A percentile compares a stretch with the other conserved stretches of the same genome.
Conservation (phyloP, 2,113 vertebrate genomes). For the Isurus oxyrinchus region DNA sequence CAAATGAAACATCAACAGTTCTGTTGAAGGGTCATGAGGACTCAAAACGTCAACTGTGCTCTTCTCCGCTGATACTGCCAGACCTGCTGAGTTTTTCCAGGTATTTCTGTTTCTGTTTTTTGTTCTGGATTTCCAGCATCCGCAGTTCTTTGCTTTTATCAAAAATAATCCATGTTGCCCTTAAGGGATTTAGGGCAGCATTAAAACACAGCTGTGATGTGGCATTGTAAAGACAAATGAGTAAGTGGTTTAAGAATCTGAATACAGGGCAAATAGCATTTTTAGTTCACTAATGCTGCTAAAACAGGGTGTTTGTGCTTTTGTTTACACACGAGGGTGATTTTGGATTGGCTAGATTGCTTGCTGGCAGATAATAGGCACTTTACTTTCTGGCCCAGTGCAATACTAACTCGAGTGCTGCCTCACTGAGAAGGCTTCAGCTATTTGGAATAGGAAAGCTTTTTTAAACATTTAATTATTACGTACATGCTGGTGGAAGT, state of each 20-base stretch:
- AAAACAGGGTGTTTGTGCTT: neutral
- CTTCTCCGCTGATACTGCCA: too few species aligned
- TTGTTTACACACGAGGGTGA: neutral
- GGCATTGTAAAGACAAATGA: neutral
- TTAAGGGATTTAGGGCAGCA: neutral
- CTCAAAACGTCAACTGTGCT: too few species aligned
- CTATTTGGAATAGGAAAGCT: neutral
- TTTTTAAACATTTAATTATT: neutral
- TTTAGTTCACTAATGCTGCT: neutral
- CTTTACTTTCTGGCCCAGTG: neutral
- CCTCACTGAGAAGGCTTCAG: neutral
- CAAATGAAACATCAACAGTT: neutral
- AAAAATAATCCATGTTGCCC: neutral
- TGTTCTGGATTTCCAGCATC: too few species aligned
- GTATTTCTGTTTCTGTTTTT: too few species aligned
- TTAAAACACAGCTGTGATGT: neutral
- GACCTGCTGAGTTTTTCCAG: too few species aligned
- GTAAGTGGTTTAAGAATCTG: neutral
- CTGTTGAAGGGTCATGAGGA: too few species aligned
- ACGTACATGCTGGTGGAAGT: neutral
- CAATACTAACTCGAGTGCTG: neutral
- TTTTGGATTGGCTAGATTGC: neutral
- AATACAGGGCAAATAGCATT: neutral
- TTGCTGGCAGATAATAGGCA: neutral
- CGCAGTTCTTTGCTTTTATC: too few species aligned